Evolutionary conservation across 2,113 vertebrate species (phyloP).

Genomic region (Verasper variegatus): DNA sequence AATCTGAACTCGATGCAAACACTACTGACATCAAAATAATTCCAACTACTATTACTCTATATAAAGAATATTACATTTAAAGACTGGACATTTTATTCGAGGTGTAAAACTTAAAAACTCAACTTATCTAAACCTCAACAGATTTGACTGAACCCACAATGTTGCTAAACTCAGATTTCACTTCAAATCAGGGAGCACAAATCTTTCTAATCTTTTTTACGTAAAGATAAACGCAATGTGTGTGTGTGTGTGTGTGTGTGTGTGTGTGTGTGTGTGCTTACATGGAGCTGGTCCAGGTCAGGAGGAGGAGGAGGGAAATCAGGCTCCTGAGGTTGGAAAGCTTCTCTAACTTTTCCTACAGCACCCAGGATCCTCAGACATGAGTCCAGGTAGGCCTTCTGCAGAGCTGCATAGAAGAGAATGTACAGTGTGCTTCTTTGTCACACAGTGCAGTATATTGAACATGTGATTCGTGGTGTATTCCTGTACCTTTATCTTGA

Average conservation of each 20-base stretch:
- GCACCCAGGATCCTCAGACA: constrained; percentile 94
- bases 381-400: constrained; percentile 97
- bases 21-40: too few relatives aligned
- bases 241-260: background rate
- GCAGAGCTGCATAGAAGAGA: constrained; percentile 83
- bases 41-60: too few relatives aligned
- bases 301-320: constrained; percentile 98
- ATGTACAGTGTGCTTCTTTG: background rate
- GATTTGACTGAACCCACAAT: too few relatives aligned
- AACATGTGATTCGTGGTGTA: background rate
- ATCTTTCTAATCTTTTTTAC: too few relatives aligned
- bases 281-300: constrained; percentile 94
- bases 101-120: too few relatives aligned
- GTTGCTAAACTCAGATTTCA: too few relatives aligned
- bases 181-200: too few relatives aligned
- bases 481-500: constrained; percentile 91
- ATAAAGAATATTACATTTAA: too few relatives aligned
- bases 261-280: constrained; percentile 72
- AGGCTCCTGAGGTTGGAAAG: constrained; percentile 96
- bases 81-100: too few relatives aligned
- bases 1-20: too few relatives aligned
- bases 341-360: constrained; percentile 97
- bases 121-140: too few relatives aligned
- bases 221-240: too few relatives aligned
- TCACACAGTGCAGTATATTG: background rate